These are phyloP conservation scores for Ceyx cyanopectus DNA, from an alignment of 2,113 vertebrate genomes.

Conservation along the genomic window DNA sequence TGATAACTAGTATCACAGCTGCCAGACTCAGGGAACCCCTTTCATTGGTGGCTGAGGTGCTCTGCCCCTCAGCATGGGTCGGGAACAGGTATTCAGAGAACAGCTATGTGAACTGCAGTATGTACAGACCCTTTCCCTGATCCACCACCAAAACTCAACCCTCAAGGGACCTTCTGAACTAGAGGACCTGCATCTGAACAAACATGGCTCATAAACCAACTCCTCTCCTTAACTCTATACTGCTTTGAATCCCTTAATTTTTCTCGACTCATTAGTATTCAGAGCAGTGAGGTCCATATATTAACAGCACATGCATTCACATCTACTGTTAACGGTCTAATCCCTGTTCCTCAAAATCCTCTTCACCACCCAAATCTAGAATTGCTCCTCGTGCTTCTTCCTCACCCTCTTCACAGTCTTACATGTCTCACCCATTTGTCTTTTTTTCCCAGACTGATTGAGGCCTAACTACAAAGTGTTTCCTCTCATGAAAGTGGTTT, in stretches of 20 bases:
- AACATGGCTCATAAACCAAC: not conserved
- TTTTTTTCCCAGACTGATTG: not conserved
- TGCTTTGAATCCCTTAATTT: not conserved
- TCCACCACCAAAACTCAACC: not conserved
- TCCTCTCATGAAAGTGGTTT: not conserved
- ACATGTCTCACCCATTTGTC: not conserved
- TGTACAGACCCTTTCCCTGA: not conserved
- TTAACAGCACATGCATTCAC: not conserved
- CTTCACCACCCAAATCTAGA: not conserved
- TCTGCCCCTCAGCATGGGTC: not conserved
- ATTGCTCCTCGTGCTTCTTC: not conserved
- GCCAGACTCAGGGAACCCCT: not conserved
- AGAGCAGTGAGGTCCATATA: not conserved
- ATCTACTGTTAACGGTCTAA: rapidly evolving
- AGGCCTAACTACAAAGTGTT: not conserved
- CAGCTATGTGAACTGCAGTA: rapidly evolving
- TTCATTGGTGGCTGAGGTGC: not conserved
- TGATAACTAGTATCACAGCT: not conserved
- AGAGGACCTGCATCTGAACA: not conserved
- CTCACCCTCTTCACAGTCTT: not conserved
- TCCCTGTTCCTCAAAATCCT: not conserved
- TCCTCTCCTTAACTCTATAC: not conserved
- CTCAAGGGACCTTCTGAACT: not conserved
- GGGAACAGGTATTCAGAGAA: not conserved
- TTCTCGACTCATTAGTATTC: not conserved